Evolutionary conservation across 2,113 vertebrate genomes (phyloP).

Genomic region (Cyphomyrus plagiostoma): DNA sequence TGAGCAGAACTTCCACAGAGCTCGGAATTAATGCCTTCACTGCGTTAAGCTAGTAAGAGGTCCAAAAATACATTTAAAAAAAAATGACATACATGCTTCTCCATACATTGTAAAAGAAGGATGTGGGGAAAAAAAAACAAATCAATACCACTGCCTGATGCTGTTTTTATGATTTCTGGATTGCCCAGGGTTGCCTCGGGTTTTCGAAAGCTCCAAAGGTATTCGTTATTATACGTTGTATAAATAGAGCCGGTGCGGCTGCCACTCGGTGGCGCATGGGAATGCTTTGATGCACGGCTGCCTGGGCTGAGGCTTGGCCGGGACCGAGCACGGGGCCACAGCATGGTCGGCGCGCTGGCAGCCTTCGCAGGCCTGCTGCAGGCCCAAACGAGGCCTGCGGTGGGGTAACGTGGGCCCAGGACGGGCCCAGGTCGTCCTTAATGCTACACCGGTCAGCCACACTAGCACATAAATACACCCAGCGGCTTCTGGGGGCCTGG

Average conservation of each 20-base stretch:
- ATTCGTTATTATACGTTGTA: constrained; percentile 27
- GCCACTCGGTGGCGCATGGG: constrained; percentile 7
- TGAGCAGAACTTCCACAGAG: not conserved
- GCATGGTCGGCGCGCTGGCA: constrained; percentile 24
- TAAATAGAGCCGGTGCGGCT: constrained; percentile 20
- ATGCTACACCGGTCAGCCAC: constrained; percentile 30
- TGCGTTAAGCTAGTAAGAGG: not conserved
- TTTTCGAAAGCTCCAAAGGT: constrained; percentile 24
- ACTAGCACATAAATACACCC: constrained; percentile 34
- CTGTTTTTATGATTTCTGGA: constrained; percentile 11
- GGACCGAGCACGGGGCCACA: constrained; percentile 26
- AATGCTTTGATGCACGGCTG: constrained; percentile 25
- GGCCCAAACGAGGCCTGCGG: constrained; percentile 40
- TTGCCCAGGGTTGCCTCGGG: not conserved
- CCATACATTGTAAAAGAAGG: not conserved
- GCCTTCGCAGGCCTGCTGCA: constrained; percentile 32
- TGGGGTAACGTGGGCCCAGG: constrained; percentile 35
- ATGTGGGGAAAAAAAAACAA: not conserved
- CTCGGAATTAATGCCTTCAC: not conserved
- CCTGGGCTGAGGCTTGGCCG: constrained; percentile 47
- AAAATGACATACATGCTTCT: not conserved
- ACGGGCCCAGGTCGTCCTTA: constrained; percentile 34
- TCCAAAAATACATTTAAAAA: not conserved
- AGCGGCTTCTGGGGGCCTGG: constrained; percentile 29
- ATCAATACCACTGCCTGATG: not conserved